A percentile compares a stretch with the other conserved stretches of the same genome.
Conservation (phyloP, 2,797 vertebrate species). For the Silurus lanzhouensis region DNA sequence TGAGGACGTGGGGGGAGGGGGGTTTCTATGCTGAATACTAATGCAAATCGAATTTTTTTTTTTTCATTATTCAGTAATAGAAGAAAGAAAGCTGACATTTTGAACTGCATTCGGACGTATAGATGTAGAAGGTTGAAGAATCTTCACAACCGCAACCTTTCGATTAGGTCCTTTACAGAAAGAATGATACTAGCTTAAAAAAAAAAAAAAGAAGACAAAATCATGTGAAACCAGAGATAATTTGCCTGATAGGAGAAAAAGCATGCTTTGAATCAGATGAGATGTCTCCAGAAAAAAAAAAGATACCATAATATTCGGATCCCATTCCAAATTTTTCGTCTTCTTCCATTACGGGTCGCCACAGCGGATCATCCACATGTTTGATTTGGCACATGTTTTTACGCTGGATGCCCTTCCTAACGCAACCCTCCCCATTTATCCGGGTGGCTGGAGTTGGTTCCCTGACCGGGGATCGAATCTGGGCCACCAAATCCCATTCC, state of each 20-base stretch:
- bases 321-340: too few relatives aligned
- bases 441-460: too few relatives aligned
- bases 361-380: too few relatives aligned
- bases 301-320: too few relatives aligned
- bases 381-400: too few relatives aligned
- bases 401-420: too few relatives aligned
- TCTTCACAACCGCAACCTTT: constrained; percentile 22
- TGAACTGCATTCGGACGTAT: constrained; percentile 24
- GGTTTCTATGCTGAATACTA: constrained; percentile 47
- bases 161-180: constrained; percentile 32
- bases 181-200: constrained; percentile 12
- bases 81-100: constrained; percentile 29
- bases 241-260: constrained; percentile 2
- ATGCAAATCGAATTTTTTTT: constrained; percentile 31
- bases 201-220: neutral
- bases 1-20: neutral
- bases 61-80: constrained; percentile 2
- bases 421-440: too few relatives aligned
- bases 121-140: neutral
- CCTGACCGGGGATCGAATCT: too few relatives aligned
- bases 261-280: neutral
- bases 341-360: too few relatives aligned
- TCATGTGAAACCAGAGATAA: constrained; percentile 9
- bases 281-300: neutral
- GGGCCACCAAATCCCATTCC: too few relatives aligned